A percentile compares a stretch with the other conserved stretches of the same genome.
phyloP scores from a whole-genome alignment of 2,797 vertebrate species.

The Serranus cabrilla region DNA sequence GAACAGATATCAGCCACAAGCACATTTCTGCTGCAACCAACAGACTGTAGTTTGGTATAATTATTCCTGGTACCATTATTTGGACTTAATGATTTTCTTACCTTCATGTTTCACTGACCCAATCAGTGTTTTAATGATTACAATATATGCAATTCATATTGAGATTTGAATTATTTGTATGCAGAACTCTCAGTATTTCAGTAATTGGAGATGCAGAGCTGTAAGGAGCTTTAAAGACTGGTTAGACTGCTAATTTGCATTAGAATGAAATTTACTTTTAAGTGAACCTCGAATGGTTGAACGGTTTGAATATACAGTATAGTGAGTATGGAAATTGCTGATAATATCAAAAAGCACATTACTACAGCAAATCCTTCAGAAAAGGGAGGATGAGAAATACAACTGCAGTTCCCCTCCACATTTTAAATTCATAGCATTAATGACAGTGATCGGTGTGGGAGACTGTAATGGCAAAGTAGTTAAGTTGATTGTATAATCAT shows the following conservation, averaged over 20 bases:
- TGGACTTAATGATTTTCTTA: constrained; percentile 25
- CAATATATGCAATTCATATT: constrained; percentile 1
- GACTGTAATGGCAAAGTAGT: constrained; percentile 14
- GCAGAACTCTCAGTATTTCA: constrained; percentile 27
- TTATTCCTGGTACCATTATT: constrained; percentile 37
- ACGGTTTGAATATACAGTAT: constrained; percentile 24
- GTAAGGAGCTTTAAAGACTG: constrained; percentile 34
- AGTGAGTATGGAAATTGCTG: constrained; percentile 29
- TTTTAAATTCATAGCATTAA: constrained; percentile 25
- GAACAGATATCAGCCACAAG: constrained; percentile 36
- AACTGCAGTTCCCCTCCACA: not conserved
- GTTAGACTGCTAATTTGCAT: constrained; percentile 55
- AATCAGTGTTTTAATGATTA: constrained; percentile 47
- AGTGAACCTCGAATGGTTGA: constrained; percentile 43
- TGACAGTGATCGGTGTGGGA: constrained; percentile 22
- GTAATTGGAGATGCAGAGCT: constrained; percentile 60
- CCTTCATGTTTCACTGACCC: constrained; percentile 29
- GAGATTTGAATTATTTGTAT: constrained; percentile 40
- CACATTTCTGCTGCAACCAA: constrained; percentile 23
- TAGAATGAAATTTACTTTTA: constrained; percentile 57
- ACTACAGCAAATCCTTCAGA: constrained; percentile 26
- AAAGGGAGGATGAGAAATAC: constrained; percentile 16
- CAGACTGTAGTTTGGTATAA: constrained; percentile 9
- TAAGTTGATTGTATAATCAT: constrained; percentile 38
- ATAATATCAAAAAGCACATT: constrained; percentile 48